Evolutionary conservation across 2,888 invertebrate genomes (phyloP).

Genomic region (Diplolepis rosae): DNA sequence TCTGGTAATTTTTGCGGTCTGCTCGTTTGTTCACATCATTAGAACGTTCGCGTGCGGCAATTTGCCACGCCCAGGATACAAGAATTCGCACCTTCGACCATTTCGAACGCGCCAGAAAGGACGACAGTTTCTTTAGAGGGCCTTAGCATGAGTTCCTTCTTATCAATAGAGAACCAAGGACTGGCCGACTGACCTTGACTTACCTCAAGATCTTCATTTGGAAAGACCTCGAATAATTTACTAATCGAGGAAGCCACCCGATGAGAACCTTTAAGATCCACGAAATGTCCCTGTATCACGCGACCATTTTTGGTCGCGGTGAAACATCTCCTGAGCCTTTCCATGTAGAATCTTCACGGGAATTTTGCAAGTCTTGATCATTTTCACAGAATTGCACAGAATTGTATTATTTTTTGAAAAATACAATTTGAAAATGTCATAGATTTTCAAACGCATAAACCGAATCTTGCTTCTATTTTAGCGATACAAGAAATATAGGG

Average conservation of each 20-base stretch:
- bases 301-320: constrained; percentile 39
- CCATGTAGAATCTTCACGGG: not conserved
- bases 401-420: not conserved
- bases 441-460: no score
- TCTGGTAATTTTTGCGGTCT: constrained; percentile 42
- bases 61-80: constrained; percentile 68
- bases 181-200: not conserved
- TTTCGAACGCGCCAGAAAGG: constrained; percentile 23
- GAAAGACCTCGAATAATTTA: constrained; percentile 46
- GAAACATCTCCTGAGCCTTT: not conserved
- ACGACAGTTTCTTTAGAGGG: not conserved
- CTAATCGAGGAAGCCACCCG: constrained; percentile 42
- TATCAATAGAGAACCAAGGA: constrained; percentile 10
- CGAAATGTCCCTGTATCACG: constrained; percentile 47
- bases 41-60: constrained; percentile 68
- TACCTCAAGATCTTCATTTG: constrained; percentile 6
- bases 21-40: constrained; percentile 69
- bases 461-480: no score
- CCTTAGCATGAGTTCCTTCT: no score
- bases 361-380: not conserved
- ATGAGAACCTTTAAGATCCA: constrained; percentile 41
- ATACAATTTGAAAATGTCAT: no score
- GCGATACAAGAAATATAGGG: no score
- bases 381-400: not conserved
- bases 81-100: constrained; percentile 66